Base-by-base conservation (phyloP, 2,888 invertebrate genomes). In the Caenorhabditis sulstoni region DNA sequence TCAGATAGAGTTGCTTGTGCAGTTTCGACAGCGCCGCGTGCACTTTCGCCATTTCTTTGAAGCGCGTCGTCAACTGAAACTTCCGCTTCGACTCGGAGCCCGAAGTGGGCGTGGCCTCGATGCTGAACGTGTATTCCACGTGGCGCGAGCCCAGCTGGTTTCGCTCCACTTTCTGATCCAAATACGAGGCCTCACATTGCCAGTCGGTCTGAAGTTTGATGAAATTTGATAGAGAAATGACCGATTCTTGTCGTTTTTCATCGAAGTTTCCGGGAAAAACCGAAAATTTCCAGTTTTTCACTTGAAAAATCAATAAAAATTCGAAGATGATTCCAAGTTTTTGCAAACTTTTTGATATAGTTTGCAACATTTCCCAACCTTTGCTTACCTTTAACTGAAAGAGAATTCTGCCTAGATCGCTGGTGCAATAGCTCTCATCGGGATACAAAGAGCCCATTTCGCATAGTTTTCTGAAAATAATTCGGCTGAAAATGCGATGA, bases 1-100 rank as follows among this genome's bases (percentile, higher is more conserved):
- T 68, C 29, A 85, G 81, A 64, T 85, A 84, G 35, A 85, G 59
- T 78, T 85, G 85, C 50, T 84, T 82, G 47, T 85, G 85, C 7
- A 81, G 53, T 74, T 85, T 85, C 11, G 68, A 55, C 44, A 85
- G 59, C 1, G 59, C 75, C 1, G 77, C 64, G 55, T 85, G 82
- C 3, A 85, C 39, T 20, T 76, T 78, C 16, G 68, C 64, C 76
- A 85, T 65, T 44, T 84, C 84, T 41, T 81, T 78, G 71, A 68
- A 84, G 18, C 81, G 39, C 0, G 84, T 76, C 8, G 68, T 59
- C 18, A 84, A 18, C 9, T 35, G 9, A 53, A 82, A 84, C 11
- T 39, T 59, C 22, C 67, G 55, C 37, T 61, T 45, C 14, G 73
- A 58, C 3, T 58, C 35, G 11, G 29, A 5, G 3, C 29, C 29